Evolutionary conservation across 2,797 vertebrate genomes (phyloP).

Genomic region (Sebastes flavidus): DNA sequence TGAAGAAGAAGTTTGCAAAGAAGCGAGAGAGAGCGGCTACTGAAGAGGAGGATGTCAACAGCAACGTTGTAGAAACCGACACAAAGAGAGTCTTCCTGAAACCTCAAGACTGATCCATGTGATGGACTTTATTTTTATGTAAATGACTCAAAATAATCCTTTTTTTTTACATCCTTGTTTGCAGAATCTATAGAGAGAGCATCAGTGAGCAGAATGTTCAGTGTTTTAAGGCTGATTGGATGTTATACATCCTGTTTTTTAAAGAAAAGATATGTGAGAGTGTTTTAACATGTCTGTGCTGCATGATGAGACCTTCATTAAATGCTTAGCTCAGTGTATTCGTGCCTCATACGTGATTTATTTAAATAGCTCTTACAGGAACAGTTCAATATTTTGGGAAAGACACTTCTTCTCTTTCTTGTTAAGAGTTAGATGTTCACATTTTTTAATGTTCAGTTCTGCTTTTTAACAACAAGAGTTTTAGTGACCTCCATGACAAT

Average conservation of each 20-base stretch:
- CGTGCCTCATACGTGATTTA: neutral
- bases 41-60: slow-evolving; percentile 56
- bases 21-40: slow-evolving; percentile 64
- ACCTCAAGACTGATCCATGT: slow-evolving; percentile 71
- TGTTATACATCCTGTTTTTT: slow-evolving; percentile 68
- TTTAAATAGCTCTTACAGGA: neutral
- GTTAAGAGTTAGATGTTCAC: too few relatives aligned
- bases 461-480: neutral
- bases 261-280: neutral
- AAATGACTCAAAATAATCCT: neutral
- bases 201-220: neutral
- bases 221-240: slow-evolving; percentile 46
- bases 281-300: neutral
- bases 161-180: neutral
- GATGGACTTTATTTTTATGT: neutral
- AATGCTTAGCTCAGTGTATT: neutral
- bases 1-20: slow-evolving; percentile 83
- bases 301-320: slow-evolving; percentile 10
- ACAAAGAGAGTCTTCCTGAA: slow-evolving; percentile 76
- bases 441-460: neutral
- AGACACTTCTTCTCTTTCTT: neutral
- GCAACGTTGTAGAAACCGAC: slow-evolving; percentile 20
- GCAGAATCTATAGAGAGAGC: neutral
- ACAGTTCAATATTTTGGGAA: neutral
- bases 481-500: too few relatives aligned